Percentiles rank a stretch among this genome's conserved stretches.
Conservation (phyloP, 2,797 vertebrate genomes). For the Ispidina picta region DNA sequence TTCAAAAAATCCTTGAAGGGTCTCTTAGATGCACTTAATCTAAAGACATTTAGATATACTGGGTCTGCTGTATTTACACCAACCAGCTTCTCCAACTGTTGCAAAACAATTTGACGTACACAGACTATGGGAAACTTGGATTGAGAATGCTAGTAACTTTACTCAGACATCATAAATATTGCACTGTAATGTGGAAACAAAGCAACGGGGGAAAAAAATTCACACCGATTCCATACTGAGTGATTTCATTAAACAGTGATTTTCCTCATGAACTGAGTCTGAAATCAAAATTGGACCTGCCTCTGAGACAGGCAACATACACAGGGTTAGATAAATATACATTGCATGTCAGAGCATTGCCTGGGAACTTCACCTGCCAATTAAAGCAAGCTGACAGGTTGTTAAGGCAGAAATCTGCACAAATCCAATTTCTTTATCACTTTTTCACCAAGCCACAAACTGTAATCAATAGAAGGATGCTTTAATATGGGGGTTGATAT, state of each 20-base stretch:
- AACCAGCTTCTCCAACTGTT: background rate
- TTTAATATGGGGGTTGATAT: background rate
- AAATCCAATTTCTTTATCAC: background rate
- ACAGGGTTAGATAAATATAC: background rate
- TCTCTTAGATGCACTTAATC: background rate
- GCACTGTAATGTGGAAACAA: background rate
- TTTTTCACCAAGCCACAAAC: background rate
- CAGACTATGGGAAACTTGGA: slow-evolving; percentile 24
- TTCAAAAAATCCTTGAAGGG: background rate
- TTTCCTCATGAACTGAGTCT: fast-evolving
- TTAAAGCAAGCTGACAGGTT: background rate
- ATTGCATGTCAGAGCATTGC: background rate
- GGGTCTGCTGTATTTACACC: background rate
- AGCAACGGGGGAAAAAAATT: background rate
- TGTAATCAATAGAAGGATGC: background rate
- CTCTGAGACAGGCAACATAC: background rate
- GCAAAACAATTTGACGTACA: slow-evolving; percentile 43
- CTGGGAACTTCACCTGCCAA: background rate
- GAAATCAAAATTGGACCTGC: background rate
- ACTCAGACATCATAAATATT: background rate
- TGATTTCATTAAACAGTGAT: background rate
- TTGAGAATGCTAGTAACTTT: background rate
- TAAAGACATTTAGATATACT: background rate
- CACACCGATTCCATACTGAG: fast-evolving
- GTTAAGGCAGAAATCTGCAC: background rate